Conservation (phyloP, 1,140 invertebrate genomes). For the Pogonognathellus flavescens region DNA sequence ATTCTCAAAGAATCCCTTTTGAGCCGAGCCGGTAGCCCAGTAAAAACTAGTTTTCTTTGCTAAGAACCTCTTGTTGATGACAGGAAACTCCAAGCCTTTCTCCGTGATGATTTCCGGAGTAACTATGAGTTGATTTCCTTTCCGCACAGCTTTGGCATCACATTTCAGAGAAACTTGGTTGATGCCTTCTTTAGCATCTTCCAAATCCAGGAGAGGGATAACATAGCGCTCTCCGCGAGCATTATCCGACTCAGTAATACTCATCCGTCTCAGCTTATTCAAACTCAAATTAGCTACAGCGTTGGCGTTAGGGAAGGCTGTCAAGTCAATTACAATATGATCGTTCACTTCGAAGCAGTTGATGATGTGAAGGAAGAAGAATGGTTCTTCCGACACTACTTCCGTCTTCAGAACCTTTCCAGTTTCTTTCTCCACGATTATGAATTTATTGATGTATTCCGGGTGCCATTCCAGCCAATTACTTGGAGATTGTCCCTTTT, state of each 20-base stretch:
- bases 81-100: slow-evolving; percentile 59
- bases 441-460: slow-evolving; percentile 70
- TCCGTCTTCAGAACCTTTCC: slow-evolving; percentile 70
- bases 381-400: slow-evolving; percentile 70
- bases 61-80: slow-evolving; percentile 59
- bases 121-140: slow-evolving; percentile 58
- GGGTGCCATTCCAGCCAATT: slow-evolving; percentile 64
- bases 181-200: slow-evolving; percentile 35
- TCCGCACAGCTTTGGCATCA: slow-evolving; percentile 46
- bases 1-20: slow-evolving; percentile 61
- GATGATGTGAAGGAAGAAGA: slow-evolving; percentile 74
- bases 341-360: slow-evolving; percentile 73
- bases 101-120: slow-evolving; percentile 54
- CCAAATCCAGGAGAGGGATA: slow-evolving; percentile 54
- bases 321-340: slow-evolving; percentile 63
- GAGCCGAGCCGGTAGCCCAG: slow-evolving; percentile 69
- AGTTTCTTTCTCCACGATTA: slow-evolving; percentile 71
- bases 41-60: slow-evolving; percentile 70
- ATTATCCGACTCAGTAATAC: slow-evolving; percentile 65
- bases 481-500: slow-evolving; percentile 56
- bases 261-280: slow-evolving; percentile 54
- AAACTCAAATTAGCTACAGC: slow-evolving; percentile 46
- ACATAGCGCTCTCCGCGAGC: slow-evolving; percentile 56
- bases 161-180: slow-evolving; percentile 44
- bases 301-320: slow-evolving; percentile 56